Percentiles rank a stretch among this genome's conserved stretches.
phyloP scores from a whole-genome alignment of 2,113 vertebrate genomes.

The Hydrochoerus hydrochaeris region DNA sequence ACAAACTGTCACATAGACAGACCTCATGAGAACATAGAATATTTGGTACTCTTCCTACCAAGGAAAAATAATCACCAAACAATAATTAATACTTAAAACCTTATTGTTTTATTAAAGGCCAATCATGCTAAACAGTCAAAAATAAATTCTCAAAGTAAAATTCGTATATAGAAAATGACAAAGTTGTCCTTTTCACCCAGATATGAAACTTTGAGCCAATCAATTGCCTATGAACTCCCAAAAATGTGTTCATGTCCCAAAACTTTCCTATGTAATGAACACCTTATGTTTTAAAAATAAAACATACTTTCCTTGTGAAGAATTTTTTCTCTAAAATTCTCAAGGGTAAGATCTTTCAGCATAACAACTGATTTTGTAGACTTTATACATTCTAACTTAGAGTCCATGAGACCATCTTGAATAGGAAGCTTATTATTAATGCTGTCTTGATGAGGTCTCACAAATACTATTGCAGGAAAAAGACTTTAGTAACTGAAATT shows the following conservation, averaged over 20 bases:
- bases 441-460: slow-evolving; percentile 37
- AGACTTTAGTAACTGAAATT: slow-evolving; percentile 37
- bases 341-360: neutral
- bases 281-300: neutral
- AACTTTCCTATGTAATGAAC: neutral
- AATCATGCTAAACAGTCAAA: neutral
- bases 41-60: neutral
- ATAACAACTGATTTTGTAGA: neutral
- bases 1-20: neutral
- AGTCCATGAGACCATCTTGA: neutral
- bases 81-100: neutral
- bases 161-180: neutral
- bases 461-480: slow-evolving; percentile 23
- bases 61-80: neutral
- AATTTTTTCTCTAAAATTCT: slow-evolving; percentile 24
- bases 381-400: neutral
- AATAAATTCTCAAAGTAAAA: neutral
- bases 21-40: neutral
- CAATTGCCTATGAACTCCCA: neutral
- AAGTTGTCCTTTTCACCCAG: neutral
- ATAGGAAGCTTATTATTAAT: neutral
- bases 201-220: neutral
- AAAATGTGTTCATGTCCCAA: neutral
- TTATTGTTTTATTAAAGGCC: slow-evolving; percentile 41
- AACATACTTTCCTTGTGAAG: neutral